Evolutionary conservation across 1,140 invertebrate genomes (phyloP).

Genomic region (Saccostrea echinata): DNA sequence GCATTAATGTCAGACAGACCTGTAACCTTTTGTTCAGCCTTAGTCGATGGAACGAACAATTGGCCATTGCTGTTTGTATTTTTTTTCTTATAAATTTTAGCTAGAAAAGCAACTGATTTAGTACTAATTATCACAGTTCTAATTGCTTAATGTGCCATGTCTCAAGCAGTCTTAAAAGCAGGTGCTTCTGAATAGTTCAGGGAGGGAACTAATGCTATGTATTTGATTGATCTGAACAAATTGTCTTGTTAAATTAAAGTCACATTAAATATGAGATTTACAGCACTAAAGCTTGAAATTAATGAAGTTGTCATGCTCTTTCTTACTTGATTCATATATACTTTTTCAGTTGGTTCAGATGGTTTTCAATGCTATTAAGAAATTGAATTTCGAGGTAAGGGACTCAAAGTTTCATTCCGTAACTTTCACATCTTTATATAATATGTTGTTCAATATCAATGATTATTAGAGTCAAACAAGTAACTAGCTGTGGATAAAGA

Average conservation of each 20-base stretch:
- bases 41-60: conserved; percentile 92
- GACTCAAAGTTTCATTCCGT: neutral
- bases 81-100: neutral
- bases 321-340: neutral
- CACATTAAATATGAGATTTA: too few relatives aligned
- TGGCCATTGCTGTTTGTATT: conserved; percentile 83
- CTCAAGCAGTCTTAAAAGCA: too few relatives aligned
- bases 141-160: neutral
- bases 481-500: too few relatives aligned
- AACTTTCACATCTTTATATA: too few relatives aligned
- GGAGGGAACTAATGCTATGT: neutral
- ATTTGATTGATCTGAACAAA: neutral
- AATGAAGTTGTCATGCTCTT: neutral
- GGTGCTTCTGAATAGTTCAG: neutral
- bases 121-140: neutral
- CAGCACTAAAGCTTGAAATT: neutral
- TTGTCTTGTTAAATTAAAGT: neutral
- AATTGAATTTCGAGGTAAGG: conserved; percentile 89
- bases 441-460: too few relatives aligned
- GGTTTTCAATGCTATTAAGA: conserved; percentile 93
- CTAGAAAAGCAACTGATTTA: neutral
- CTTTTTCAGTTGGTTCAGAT: conserved; percentile 19
- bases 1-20: conserved; percentile 94
- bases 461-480: too few relatives aligned
- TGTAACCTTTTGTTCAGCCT: conserved; percentile 94